Conservation (phyloP, 2,888 invertebrate species). For the Leptinotarsa rubiginosa region DNA sequence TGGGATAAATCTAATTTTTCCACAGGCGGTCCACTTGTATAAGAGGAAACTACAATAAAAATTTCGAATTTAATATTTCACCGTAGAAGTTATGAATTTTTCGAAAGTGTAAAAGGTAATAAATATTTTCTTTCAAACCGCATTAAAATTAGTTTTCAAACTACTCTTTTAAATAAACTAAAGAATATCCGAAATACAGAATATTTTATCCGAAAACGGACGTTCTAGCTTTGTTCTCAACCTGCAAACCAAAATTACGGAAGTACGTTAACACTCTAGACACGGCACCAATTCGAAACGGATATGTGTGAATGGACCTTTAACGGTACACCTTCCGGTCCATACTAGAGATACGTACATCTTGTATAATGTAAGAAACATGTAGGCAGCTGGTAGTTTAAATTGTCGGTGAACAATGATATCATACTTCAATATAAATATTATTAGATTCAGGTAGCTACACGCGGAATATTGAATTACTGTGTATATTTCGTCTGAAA, state of each 20-base stretch:
- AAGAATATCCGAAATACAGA: no score
- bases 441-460: neutral
- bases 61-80: no score
- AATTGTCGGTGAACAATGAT: neutral
- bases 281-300: neutral
- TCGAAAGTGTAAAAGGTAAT: no score
- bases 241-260: neutral
- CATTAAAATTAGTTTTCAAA: no score
- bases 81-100: no score
- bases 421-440: neutral
- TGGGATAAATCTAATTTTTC: no score
- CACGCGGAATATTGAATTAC: conserved; percentile 1
- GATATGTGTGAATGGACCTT: neutral
- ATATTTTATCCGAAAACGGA: no score
- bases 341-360: neutral
- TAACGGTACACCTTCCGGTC: neutral
- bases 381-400: neutral
- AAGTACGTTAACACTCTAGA: neutral
- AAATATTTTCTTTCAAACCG: no score
- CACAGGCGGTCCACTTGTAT: no score
- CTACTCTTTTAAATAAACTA: no score
- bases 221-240: neutral
- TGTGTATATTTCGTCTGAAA: conserved; percentile 9
- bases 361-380: conserved; percentile 6
- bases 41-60: no score